Evolutionary conservation across 2,113 vertebrate genomes (phyloP).

Genomic region (Esox niger): DNA sequence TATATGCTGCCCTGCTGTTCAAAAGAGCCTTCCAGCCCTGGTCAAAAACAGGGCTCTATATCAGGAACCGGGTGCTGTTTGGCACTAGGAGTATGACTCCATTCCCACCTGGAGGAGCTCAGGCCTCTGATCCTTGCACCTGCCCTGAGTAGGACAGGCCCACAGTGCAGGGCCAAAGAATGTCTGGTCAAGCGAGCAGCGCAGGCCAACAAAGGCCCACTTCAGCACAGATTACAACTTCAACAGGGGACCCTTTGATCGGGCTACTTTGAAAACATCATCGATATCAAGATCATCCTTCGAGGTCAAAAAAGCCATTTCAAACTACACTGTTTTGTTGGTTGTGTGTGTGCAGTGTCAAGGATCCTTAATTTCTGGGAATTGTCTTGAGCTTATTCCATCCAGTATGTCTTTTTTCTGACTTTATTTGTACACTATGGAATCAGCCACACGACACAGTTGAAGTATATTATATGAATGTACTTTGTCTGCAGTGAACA

Average conservation of each 20-base stretch:
- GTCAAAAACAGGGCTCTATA: no score
- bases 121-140: constrained; percentile 31
- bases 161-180: constrained; percentile 24
- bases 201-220: constrained; percentile 39
- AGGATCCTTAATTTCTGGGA: no score
- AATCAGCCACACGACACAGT: no score
- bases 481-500: no score
- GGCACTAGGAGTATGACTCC: constrained; percentile 10
- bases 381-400: no score
- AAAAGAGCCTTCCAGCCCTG: no score
- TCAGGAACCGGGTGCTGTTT: neutral
- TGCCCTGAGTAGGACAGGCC: constrained; percentile 13
- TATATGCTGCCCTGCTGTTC: no score
- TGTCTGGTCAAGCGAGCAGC: constrained; percentile 42
- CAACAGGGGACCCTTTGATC: constrained; percentile 43
- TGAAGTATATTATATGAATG: no score
- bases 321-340: constrained; percentile 8
- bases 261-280: constrained; percentile 48
- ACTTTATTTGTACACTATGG: neutral
- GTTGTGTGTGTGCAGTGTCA: neutral
- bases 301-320: constrained; percentile 29
- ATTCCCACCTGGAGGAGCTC: constrained; percentile 16
- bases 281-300: constrained; percentile 36
- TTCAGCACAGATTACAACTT: constrained; percentile 39
- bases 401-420: accelerated